These are phyloP conservation scores for Stratiolaelaps scimitus DNA, from an alignment of 1,140 invertebrate species.

Conservation along the genomic window DNA sequence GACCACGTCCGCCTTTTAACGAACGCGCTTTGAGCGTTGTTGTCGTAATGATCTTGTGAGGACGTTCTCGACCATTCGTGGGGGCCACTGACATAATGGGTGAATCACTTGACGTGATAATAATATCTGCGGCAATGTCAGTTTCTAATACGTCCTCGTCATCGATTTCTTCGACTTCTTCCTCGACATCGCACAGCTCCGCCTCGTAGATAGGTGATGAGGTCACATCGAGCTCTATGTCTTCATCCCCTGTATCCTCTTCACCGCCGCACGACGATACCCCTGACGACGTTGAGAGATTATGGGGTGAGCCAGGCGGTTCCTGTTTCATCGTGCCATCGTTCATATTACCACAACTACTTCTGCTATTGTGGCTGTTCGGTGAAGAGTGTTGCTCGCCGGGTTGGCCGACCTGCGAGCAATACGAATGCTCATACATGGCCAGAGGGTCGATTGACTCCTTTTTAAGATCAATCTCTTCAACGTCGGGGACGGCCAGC, in stretches of 20 bases:
- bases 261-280: background rate
- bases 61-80: background rate
- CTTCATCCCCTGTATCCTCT: constrained; percentile 21
- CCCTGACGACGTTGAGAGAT: background rate
- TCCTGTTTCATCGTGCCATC: constrained; percentile 3
- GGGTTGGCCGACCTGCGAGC: constrained; percentile 1
- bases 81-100: background rate
- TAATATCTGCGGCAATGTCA: constrained; percentile 23
- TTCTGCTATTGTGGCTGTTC: background rate
- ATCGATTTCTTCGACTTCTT: constrained; percentile 6
- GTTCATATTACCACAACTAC: too few relatives aligned
- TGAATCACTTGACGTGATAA: constrained; percentile 19
- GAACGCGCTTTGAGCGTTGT: constrained; percentile 1
- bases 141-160: background rate
- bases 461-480: constrained; percentile 5
- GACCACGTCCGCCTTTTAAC: background rate
- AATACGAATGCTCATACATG: constrained; percentile 25
- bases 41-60: constrained; percentile 25
- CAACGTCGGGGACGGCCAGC: background rate
- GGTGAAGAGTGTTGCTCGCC: background rate
- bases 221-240: constrained; percentile 20
- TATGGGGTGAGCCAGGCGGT: background rate
- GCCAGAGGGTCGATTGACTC: constrained; percentile 13
- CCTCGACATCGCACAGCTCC: background rate
- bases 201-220: constrained; percentile 13